These are phyloP conservation scores for Seira ritae DNA, from an alignment of 2,888 invertebrate genomes.

Conservation along the genomic window DNA sequence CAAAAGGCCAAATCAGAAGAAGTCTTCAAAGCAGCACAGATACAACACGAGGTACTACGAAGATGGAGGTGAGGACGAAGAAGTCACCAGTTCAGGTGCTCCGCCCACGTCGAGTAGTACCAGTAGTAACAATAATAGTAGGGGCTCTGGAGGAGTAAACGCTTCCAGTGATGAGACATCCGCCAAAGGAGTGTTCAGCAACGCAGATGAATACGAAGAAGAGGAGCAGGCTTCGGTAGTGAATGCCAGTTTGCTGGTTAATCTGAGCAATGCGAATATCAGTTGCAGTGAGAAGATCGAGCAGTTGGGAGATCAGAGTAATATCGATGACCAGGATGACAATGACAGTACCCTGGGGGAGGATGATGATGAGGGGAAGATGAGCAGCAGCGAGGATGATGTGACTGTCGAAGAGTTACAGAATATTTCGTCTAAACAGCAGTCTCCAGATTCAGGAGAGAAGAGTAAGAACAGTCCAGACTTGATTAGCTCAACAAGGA, in stretches of 20 bases:
- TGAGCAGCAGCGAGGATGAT: not conserved
- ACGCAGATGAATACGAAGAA: constrained; percentile 24
- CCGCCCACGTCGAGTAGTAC: too few relatives aligned
- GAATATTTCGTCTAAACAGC: too few relatives aligned
- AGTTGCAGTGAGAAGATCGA: constrained; percentile 27
- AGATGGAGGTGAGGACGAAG: too few relatives aligned
- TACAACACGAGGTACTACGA: too few relatives aligned
- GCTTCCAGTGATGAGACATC: too few relatives aligned
- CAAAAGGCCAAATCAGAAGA: too few relatives aligned
- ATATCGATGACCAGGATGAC: not conserved
- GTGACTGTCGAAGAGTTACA: too few relatives aligned
- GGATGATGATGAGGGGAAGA: constrained; percentile 30
- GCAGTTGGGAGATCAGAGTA: not conserved
- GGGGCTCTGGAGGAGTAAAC: not conserved
- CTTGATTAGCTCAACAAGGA: too few relatives aligned
- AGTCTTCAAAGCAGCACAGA: too few relatives aligned
- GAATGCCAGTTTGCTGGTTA: constrained; percentile 67
- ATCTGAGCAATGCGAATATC: constrained; percentile 59
- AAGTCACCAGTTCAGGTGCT: too few relatives aligned
- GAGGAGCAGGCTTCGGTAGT: constrained; percentile 39
- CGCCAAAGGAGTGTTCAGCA: not conserved
- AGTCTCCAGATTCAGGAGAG: too few relatives aligned
- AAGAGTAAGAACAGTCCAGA: too few relatives aligned
- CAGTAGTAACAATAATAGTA: not conserved
- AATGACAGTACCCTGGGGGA: constrained; percentile 26